These are phyloP conservation scores for Enteromius mattozi DNA, from an alignment of 2,797 vertebrate genomes.

Conservation along the genomic window DNA sequence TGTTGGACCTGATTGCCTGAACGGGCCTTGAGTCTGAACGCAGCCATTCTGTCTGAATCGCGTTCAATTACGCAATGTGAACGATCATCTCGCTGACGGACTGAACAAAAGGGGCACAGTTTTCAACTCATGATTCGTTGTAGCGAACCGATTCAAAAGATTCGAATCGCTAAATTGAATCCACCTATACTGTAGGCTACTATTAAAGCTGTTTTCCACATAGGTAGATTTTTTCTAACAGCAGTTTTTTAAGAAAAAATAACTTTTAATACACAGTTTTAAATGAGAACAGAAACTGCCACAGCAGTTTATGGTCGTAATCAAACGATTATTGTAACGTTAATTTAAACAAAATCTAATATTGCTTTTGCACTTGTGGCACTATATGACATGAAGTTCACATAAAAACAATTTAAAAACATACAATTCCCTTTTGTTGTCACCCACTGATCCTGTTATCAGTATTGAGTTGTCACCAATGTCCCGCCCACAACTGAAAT, in stretches of 20 bases:
- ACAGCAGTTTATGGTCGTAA: background rate
- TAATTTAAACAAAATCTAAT: background rate
- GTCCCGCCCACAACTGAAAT: constrained; percentile 35
- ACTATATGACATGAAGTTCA: background rate
- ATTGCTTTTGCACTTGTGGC: background rate
- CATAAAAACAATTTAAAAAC: no score
- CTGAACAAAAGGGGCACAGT: background rate
- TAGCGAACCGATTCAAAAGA: background rate
- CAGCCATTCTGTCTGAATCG: no score
- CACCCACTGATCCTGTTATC: background rate
- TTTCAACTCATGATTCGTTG: background rate
- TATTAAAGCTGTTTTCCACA: background rate
- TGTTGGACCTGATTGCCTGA: background rate
- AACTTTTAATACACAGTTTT: background rate
- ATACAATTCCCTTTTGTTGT: background rate
- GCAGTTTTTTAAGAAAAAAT: background rate
- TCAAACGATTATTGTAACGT: background rate
- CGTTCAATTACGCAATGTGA: background rate
- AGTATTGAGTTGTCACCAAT: background rate
- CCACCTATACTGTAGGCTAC: background rate
- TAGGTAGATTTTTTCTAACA: background rate
- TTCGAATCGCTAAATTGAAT: background rate
- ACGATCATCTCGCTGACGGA: background rate
- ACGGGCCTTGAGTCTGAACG: background rate
- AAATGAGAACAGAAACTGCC: background rate